phyloP scores from a whole-genome alignment of 2,797 vertebrate species.

The Phrynocephalus guinanensis region DNA sequence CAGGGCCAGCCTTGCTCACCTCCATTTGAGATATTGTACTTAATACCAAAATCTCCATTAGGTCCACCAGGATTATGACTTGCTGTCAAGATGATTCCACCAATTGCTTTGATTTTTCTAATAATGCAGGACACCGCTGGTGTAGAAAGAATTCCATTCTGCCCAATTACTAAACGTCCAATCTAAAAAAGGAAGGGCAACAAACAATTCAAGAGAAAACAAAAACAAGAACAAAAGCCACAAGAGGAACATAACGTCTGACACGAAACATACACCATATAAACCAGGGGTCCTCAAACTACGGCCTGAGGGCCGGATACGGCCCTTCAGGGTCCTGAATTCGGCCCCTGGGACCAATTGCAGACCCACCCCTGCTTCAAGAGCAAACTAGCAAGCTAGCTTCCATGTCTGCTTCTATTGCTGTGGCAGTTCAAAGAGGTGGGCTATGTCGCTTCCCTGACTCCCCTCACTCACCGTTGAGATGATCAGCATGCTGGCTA shows the following conservation, averaged over 20 bases:
- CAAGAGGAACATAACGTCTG: not conserved
- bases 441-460: too few relatives aligned
- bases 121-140: slow-evolving; percentile 98
- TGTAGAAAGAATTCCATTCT: slow-evolving; percentile 97
- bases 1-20: slow-evolving; percentile 73
- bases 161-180: slow-evolving; percentile 91
- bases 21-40: slow-evolving; percentile 96
- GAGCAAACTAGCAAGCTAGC: too few relatives aligned
- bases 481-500: too few relatives aligned
- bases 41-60: slow-evolving; percentile 96
- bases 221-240: too few relatives aligned
- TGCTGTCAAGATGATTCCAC: slow-evolving; percentile 96
- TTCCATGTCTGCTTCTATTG: too few relatives aligned
- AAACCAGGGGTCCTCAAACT: too few relatives aligned
- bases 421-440: too few relatives aligned
- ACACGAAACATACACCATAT: not conserved
- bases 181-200: slow-evolving; percentile 80
- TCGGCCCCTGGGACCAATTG: too few relatives aligned
- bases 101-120: slow-evolving; percentile 93
- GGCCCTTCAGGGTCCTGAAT: too few relatives aligned
- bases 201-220: not conserved
- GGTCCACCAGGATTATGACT: slow-evolving; percentile 98
- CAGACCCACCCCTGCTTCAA: too few relatives aligned
- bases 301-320: too few relatives aligned
- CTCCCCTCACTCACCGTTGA: too few relatives aligned